Evolutionary conservation across 2,113 vertebrate species (phyloP).

Genomic region (Tringa solitaria): DNA sequence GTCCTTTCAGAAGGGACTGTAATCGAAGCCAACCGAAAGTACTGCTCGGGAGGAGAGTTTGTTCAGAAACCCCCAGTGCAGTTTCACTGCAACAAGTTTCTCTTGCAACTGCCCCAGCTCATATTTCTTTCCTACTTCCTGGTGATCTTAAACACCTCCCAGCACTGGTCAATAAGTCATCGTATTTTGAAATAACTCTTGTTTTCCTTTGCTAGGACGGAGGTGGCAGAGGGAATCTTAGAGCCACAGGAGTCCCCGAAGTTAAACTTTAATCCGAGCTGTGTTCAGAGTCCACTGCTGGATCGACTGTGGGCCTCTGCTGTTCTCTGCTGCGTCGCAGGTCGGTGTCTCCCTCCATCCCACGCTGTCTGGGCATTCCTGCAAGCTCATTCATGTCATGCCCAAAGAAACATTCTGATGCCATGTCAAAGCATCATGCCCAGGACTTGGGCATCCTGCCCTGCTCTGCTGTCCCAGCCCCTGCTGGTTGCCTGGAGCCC

Average conservation of each 20-base stretch:
- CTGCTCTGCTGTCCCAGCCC: background rate
- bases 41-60: background rate
- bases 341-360: slow-evolving; percentile 66
- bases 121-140: background rate
- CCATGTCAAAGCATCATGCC: background rate
- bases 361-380: background rate
- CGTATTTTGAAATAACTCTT: background rate
- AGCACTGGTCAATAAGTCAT: background rate
- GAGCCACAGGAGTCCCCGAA: slow-evolving; percentile 86
- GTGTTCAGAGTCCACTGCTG: slow-evolving; percentile 85
- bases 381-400: accelerated
- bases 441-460: background rate
- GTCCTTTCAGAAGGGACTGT: background rate
- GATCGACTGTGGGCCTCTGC: slow-evolving; percentile 86
- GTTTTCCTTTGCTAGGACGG: slow-evolving; percentile 74
- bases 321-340: slow-evolving; percentile 78
- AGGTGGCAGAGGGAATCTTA: slow-evolving; percentile 89
- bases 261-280: slow-evolving; percentile 84
- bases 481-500: background rate
- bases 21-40: background rate
- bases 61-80: background rate
- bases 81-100: background rate
- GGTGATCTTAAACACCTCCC: background rate
- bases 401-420: background rate
- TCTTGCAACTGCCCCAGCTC: background rate